A percentile compares a stretch with the other conserved stretches of the same genome.
These are phyloP conservation scores for Acanthurus tractus DNA, from an alignment of 2,797 vertebrate genomes.

Conservation along the genomic window DNA sequence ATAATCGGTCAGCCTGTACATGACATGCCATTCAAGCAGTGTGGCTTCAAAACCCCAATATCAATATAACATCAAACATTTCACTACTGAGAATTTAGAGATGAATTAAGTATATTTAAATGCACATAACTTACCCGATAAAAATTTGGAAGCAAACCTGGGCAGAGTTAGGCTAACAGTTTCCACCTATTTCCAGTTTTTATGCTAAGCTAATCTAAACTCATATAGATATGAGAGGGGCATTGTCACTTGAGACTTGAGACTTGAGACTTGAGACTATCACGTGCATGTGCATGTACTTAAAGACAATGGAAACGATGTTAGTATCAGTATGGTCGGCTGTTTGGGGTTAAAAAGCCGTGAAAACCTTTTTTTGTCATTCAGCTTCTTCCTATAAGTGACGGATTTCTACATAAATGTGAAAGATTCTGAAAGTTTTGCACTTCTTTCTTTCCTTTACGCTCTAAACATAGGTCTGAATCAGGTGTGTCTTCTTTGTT, in stretches of 20 bases:
- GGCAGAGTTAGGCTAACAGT: no score
- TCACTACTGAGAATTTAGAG: constrained; percentile 17
- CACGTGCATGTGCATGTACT: constrained; percentile 24
- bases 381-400: neutral
- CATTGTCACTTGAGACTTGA: no score
- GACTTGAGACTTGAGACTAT: no score
- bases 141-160: no score
- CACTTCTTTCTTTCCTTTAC: neutral
- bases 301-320: neutral
- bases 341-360: constrained; percentile 4
- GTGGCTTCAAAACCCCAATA: constrained; percentile 15
- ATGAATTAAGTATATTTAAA: neutral
- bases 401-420: neutral
- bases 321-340: neutral
- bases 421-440: no score
- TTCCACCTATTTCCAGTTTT: no score
- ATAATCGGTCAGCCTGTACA: constrained; percentile 35
- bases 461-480: neutral
- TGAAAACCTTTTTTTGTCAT: neutral
- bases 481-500: neutral
- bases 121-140: constrained; percentile 18
- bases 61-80: neutral
- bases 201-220: no score
- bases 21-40: constrained; percentile 25
- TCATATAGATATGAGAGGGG: no score